Percentiles rank a stretch among this genome's conserved stretches.
Evolutionary conservation across 2,113 vertebrate species (phyloP).

Genomic region (Coregonus clupeaformis): DNA sequence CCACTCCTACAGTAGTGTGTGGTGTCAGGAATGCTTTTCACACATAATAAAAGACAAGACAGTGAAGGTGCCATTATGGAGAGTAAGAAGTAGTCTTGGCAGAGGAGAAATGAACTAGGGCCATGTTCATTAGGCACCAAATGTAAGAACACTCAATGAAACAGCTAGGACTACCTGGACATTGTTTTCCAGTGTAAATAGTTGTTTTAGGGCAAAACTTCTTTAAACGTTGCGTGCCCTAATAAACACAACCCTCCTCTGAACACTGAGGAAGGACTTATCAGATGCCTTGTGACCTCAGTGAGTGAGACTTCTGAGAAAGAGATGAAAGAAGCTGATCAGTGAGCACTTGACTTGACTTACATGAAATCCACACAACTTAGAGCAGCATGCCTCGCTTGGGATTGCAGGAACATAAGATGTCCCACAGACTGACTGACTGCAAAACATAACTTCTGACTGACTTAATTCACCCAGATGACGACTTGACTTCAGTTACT

Average conservation of each 20-base stretch:
- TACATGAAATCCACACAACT: conserved; percentile 27
- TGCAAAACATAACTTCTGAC: conserved; percentile 23
- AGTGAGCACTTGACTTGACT: conserved; percentile 5
- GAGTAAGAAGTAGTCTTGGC: conserved; percentile 16
- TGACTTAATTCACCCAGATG: conserved; percentile 18
- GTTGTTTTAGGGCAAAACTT: not conserved
- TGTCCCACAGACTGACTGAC: conserved; percentile 17
- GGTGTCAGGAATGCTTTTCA: conserved; percentile 66
- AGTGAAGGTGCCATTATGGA: conserved; percentile 36
- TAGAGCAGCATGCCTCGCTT: conserved; percentile 47
- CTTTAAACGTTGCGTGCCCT: not conserved
- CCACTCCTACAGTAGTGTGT: conserved; percentile 39
- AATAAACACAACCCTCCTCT: not conserved
- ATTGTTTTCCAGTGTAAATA: too few relatives aligned
- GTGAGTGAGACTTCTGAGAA: conserved; percentile 3
- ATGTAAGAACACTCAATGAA: too few relatives aligned
- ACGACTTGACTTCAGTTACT: conserved; percentile 35
- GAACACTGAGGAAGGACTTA: not conserved
- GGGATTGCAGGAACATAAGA: conserved; percentile 25
- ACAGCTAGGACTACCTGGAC: too few relatives aligned
- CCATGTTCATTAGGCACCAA: too few relatives aligned
- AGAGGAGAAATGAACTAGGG: conserved; percentile 1
- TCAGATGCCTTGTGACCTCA: not conserved
- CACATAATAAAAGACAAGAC: conserved; percentile 21
- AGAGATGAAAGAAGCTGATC: conserved; percentile 15